A percentile compares a stretch with the other conserved stretches of the same genome.
Conservation (phyloP, 2,797 vertebrate species). For the Parotocinclus haroldoi region DNA sequence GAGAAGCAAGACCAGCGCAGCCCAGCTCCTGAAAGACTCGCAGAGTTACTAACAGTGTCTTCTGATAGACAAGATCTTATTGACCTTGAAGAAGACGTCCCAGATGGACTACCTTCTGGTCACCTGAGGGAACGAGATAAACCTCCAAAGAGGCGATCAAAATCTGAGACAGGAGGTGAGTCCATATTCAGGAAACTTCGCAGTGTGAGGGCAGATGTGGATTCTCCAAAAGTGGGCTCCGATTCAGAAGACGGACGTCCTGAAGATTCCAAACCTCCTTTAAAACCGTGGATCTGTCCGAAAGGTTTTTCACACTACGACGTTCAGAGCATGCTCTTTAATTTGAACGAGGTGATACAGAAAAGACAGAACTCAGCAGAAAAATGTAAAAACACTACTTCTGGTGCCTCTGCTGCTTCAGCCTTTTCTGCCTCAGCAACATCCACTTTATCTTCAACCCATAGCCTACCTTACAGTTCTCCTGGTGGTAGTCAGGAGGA, state of each 20-base stretch:
- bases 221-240: conserved; percentile 75
- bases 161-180: conserved; percentile 93
- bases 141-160: conserved; percentile 87
- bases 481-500: conserved; percentile 94
- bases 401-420: conserved; percentile 91
- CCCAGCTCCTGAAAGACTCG: conserved; percentile 79
- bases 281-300: conserved; percentile 87
- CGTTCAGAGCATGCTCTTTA: conserved; percentile 92
- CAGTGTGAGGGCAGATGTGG: conserved; percentile 84
- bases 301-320: conserved; percentile 95
- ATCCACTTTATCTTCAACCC: conserved; percentile 87
- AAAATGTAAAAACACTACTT: conserved; percentile 88
- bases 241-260: conserved; percentile 85
- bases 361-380: conserved; percentile 86
- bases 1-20: conserved; percentile 84
- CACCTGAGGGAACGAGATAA: conserved; percentile 89
- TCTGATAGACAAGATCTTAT: conserved; percentile 75
- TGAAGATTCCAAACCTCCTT: conserved; percentile 72
- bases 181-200: conserved; percentile 96
- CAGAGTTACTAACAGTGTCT: conserved; percentile 78
- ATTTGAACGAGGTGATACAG: conserved; percentile 86
- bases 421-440: conserved; percentile 84
- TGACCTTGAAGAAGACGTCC: conserved; percentile 80
- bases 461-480: conserved; percentile 83
- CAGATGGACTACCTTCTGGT: conserved; percentile 69